A percentile compares a stretch with the other conserved stretches of the same genome.
These are phyloP conservation scores for Zootermopsis nevadensis DNA, from an alignment of 2,888 invertebrate species.

Conservation along the genomic window DNA sequence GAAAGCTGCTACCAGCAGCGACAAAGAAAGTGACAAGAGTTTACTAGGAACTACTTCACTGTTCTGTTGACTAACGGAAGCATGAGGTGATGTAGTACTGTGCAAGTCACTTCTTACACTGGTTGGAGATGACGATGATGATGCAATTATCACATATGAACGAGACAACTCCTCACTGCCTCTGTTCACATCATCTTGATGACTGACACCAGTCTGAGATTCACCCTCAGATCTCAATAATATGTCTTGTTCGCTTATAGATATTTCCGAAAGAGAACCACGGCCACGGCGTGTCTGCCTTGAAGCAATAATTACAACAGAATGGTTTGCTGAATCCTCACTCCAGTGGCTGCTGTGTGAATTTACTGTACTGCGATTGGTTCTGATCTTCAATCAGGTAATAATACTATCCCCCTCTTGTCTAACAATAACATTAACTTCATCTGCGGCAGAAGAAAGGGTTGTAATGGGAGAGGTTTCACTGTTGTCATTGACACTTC, in stretches of 20 bases:
- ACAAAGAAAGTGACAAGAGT: conserved; percentile 71
- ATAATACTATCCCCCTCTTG: conserved; percentile 39
- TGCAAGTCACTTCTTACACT: not conserved
- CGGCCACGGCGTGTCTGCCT: conserved; percentile 18
- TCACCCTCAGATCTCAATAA: conserved; percentile 19
- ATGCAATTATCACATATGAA: conserved; percentile 46
- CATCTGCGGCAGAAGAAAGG: conserved; percentile 31
- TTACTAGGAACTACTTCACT: conserved; percentile 65
- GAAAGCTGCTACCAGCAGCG: conserved; percentile 71
- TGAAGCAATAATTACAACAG: conserved; percentile 39
- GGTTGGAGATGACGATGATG: conserved; percentile 11
- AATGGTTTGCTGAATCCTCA: conserved; percentile 30
- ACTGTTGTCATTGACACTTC: not conserved
- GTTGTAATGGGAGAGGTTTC: conserved; percentile 34
- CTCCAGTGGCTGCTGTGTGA: not conserved
- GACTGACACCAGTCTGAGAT: conserved; percentile 3
- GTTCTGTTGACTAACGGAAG: not conserved
- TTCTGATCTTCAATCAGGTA: conserved; percentile 44
- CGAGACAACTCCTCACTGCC: conserved; percentile 1
- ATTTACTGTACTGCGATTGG: conserved; percentile 37
- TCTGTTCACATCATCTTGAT: not conserved
- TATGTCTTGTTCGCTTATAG: conserved; percentile 19
- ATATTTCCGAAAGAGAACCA: conserved; percentile 1
- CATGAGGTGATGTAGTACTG: not conserved
- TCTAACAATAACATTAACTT: conserved; percentile 43